These are phyloP conservation scores for Meliscaeva auricollis DNA, from an alignment of 2,888 invertebrate species.

Conservation along the genomic window DNA sequence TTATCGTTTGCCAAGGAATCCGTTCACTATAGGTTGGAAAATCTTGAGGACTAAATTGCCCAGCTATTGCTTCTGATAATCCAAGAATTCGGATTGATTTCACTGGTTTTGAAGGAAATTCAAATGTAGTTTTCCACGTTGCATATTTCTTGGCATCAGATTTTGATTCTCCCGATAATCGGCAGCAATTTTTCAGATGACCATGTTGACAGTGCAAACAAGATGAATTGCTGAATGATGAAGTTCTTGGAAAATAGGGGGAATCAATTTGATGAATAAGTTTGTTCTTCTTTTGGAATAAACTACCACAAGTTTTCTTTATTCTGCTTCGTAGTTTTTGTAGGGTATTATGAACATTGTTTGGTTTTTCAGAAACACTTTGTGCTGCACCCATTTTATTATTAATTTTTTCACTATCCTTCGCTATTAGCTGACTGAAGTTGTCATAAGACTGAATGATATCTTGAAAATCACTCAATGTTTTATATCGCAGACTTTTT, in stretches of 20 bases:
- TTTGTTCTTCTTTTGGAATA: constrained; percentile 7
- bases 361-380: not conserved
- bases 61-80: constrained; percentile 81
- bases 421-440: not conserved
- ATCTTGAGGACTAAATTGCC: constrained; percentile 80
- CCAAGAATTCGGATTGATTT: constrained; percentile 79
- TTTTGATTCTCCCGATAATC: constrained; percentile 23
- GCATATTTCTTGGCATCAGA: constrained; percentile 22
- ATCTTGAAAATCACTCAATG: not conserved
- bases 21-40: constrained; percentile 80
- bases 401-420: not conserved
- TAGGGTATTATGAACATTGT: not conserved
- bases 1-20: not conserved
- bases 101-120: constrained; percentile 71
- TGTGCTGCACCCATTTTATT: constrained; percentile 51
- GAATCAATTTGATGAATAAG: constrained; percentile 3
- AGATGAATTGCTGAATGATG: constrained; percentile 19
- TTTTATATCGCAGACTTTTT: constrained; percentile 10
- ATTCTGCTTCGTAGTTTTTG: constrained; percentile 13
- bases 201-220: constrained; percentile 42
- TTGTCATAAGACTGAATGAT: constrained; percentile 23
- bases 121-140: constrained; percentile 28
- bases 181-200: constrained; percentile 37
- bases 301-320: not conserved
- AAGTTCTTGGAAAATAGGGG: constrained; percentile 35